phyloP scores from a whole-genome alignment of 2,113 vertebrate species.

The Ctenomys sociabilis region DNA sequence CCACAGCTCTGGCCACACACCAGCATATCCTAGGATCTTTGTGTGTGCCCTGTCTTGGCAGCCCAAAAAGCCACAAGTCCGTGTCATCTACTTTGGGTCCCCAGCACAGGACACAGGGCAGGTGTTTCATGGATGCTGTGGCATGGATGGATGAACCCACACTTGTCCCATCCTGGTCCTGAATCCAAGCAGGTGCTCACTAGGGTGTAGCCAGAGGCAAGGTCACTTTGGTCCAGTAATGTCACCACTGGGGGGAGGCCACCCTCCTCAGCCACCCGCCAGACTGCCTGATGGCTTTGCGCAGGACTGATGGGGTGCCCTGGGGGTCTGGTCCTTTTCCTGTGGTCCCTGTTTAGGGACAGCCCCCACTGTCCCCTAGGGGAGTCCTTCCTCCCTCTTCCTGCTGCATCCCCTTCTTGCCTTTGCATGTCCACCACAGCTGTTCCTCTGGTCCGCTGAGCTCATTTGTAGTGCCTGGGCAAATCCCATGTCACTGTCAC shows the following conservation, averaged over 20 bases:
- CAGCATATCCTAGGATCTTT: background rate
- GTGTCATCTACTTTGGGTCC: background rate
- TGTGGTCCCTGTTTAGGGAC: background rate
- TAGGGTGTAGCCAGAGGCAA: background rate
- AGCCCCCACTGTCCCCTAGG: background rate
- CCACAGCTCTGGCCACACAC: too few species aligned
- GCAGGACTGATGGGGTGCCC: background rate
- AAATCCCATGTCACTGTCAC: too few species aligned
- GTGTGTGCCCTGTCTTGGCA: background rate
- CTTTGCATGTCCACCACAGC: background rate
- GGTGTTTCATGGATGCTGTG: background rate
- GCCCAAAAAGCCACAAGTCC: background rate
- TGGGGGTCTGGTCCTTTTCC: too few species aligned
- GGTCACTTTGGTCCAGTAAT: background rate
- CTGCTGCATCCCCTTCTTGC: background rate
- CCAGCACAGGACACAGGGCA: background rate
- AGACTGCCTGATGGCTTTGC: background rate
- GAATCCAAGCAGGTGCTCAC: background rate
- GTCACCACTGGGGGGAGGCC: background rate
- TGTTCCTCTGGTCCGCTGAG: too few species aligned
- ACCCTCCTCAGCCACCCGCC: background rate
- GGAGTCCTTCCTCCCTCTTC: too few species aligned
- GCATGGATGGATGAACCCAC: background rate
- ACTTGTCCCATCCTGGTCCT: background rate
- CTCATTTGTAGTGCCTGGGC: background rate